These are phyloP conservation scores for Drosophila vallismaia DNA, from an alignment of 2,888 invertebrate genomes.

Conservation along the genomic window DNA sequence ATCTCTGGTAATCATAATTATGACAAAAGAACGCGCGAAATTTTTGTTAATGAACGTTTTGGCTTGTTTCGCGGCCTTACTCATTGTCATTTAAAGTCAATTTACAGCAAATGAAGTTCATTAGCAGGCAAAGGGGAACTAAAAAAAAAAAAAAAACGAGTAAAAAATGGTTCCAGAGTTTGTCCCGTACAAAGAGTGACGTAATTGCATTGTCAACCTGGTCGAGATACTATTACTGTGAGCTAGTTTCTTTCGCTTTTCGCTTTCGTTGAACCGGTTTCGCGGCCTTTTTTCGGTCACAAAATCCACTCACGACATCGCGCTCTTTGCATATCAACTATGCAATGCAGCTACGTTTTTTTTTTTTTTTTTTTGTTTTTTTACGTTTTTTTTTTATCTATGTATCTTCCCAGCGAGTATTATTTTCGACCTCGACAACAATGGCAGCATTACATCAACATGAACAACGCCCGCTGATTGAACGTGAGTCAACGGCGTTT, in stretches of 20 bases:
- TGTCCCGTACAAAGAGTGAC: conserved; percentile 24
- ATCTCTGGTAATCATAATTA: conserved; percentile 46
- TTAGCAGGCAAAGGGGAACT: conserved; percentile 13
- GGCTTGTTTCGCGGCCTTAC: conserved; percentile 20
- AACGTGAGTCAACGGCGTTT: conserved; percentile 47
- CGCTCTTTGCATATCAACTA: conserved; percentile 23
- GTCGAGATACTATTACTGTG: conserved; percentile 24
- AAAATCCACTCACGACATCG: background rate
- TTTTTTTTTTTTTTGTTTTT: background rate
- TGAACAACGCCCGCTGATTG: conserved; percentile 31
- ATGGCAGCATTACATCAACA: conserved; percentile 69
- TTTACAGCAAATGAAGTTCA: conserved; percentile 43
- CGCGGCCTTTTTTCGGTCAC: background rate
- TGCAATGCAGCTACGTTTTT: background rate
- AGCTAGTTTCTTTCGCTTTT: conserved; percentile 18
- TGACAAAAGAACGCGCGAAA: conserved; percentile 57
- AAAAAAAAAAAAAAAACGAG: too few relatives aligned
- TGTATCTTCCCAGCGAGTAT: background rate
- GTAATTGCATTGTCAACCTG: conserved; percentile 50
- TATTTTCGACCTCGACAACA: conserved; percentile 65
- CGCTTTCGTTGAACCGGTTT: conserved; percentile 45
- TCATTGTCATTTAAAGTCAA: conserved; percentile 52
- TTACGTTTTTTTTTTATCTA: background rate
- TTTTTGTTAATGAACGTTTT: conserved; percentile 63
- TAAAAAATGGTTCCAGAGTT: conserved; percentile 3